These are phyloP conservation scores for Cerastis leucographa DNA, from an alignment of 2,888 invertebrate species.

Conservation along the genomic window DNA sequence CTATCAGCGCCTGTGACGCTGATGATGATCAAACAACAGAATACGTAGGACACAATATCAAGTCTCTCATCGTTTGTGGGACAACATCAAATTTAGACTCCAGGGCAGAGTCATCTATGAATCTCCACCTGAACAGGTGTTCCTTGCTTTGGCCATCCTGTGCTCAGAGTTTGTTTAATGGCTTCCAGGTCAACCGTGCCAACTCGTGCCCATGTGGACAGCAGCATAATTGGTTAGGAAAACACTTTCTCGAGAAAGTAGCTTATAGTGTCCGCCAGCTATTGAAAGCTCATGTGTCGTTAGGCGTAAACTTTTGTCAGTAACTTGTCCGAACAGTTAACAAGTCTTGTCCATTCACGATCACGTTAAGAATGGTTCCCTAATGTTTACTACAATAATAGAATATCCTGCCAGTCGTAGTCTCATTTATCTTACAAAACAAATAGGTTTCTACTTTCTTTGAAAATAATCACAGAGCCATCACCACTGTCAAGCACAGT, in stretches of 20 bases:
- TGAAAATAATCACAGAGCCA: not conserved
- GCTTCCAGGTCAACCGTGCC: not conserved
- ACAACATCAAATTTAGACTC: not conserved
- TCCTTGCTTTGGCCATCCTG: not conserved
- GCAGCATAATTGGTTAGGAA: not conserved
- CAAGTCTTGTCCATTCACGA: slow-evolving; percentile 4
- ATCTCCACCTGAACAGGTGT: not conserved
- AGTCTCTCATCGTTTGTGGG: not conserved
- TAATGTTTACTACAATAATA: not conserved
- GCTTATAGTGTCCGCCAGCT: not conserved
- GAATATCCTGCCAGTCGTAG: not conserved
- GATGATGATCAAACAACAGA: not conserved
- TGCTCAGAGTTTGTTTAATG: not conserved
- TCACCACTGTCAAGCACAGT: not conserved
- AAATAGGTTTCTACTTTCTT: not conserved
- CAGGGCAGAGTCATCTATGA: not conserved
- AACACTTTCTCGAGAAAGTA: not conserved
- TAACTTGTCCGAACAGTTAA: slow-evolving; percentile 3
- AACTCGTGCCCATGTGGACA: not conserved
- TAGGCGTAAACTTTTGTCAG: not conserved
- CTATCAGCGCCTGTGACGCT: not conserved
- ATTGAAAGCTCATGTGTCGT: not conserved
- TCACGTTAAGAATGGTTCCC: not conserved
- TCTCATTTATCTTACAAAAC: not conserved
- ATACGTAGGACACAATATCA: not conserved